These are phyloP conservation scores for Athripsodes cinereus DNA, from an alignment of 2,888 invertebrate species.

Conservation along the genomic window DNA sequence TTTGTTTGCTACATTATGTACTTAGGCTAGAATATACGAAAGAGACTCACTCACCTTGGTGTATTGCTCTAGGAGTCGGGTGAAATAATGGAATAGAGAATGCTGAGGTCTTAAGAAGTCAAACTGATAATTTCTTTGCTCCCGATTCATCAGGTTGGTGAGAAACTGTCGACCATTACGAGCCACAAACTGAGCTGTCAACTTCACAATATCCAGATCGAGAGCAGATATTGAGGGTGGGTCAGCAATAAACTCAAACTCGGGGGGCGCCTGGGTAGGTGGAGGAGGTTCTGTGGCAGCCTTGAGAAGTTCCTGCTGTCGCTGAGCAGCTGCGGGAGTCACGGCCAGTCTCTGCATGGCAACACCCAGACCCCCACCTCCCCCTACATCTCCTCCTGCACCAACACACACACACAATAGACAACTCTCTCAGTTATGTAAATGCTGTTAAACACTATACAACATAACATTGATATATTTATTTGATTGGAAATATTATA, in stretches of 20 bases:
- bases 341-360: conserved; percentile 48
- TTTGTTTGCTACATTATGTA: too few species aligned
- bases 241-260: conserved; percentile 93
- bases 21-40: background rate
- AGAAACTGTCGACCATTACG: conserved; percentile 96
- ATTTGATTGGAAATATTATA: conserved; percentile 9
- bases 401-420: too few species aligned
- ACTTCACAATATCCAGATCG: conserved; percentile 95
- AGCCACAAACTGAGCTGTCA: conserved; percentile 98
- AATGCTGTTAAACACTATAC: too few species aligned
- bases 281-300: conserved; percentile 82
- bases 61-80: conserved; percentile 95
- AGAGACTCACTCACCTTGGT: conserved; percentile 63
- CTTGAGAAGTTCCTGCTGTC: conserved; percentile 83
- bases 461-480: background rate
- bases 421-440: too few species aligned
- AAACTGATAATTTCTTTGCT: conserved; percentile 97
- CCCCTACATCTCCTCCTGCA: background rate
- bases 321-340: conserved; percentile 72
- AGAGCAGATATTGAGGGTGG: conserved; percentile 97
- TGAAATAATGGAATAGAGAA: conserved; percentile 97
- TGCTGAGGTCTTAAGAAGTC: conserved; percentile 98
- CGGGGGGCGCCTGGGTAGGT: conserved; percentile 85
- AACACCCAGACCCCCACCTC: conserved; percentile 13
- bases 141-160: conserved; percentile 96